Percentiles rank a stretch among this genome's conserved stretches.
Conservation (phyloP, 2,797 vertebrate species). For the Microctenopoma stevenorrisi region DNA sequence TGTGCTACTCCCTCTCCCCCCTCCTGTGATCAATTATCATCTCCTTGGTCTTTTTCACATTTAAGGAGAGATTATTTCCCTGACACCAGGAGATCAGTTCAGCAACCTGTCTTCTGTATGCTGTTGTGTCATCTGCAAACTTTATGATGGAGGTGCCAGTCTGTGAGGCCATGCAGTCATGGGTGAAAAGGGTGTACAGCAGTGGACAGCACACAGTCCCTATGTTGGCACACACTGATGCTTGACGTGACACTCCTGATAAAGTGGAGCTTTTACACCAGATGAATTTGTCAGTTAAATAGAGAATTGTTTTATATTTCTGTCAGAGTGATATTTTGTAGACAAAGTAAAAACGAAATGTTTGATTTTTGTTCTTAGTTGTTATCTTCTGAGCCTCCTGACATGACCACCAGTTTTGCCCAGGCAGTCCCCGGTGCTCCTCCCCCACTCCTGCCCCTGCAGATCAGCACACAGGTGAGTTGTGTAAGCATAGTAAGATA, state of each 20-base stretch:
- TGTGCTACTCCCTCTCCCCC: too few species aligned
- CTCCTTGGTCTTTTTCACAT: too few species aligned
- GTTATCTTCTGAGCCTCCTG: conserved; percentile 65
- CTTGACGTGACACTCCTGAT: neutral
- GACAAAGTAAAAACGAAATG: conserved; percentile 10
- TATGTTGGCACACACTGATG: too few species aligned
- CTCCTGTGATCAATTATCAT: too few species aligned
- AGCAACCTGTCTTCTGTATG: too few species aligned
- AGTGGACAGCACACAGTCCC: too few species aligned
- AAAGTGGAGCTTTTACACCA: conserved; percentile 13
- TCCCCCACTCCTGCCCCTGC: conserved; percentile 74
- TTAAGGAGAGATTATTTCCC: too few species aligned
- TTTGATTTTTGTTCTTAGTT: conserved; percentile 54
- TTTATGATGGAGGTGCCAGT: too few species aligned
- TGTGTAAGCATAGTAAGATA: conserved; percentile 8
- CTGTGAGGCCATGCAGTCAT: too few species aligned
- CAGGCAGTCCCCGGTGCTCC: conserved; percentile 58
- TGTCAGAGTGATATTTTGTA: neutral
- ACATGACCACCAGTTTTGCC: conserved; percentile 55
- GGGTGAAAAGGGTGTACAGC: too few species aligned
- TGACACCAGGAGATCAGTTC: too few species aligned
- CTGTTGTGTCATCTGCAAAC: too few species aligned
- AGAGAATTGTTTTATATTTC: conserved; percentile 8
- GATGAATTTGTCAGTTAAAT: neutral
- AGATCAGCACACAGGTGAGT: conserved; percentile 80